Base-by-base conservation (phyloP, 2,888 invertebrate genomes). In the Meteorus colon region DNA sequence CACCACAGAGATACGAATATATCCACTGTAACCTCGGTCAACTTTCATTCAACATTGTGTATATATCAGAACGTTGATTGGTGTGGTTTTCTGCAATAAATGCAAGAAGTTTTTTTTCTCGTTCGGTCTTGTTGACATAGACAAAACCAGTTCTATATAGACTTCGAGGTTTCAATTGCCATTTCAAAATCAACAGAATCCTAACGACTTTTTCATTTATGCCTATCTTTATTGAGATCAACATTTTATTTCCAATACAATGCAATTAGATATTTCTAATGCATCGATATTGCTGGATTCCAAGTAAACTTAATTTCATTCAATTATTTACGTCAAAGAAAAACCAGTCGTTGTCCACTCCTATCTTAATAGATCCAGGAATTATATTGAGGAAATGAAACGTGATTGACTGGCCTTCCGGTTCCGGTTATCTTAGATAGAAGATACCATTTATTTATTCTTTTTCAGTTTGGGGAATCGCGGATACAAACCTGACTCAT, bases 1-100 rank as follows among this genome's bases (percentile, higher is more conserved):
- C 48, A 48, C 12, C 14, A 27, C 27, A 48, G 19, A 24, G 16
- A 27, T 67, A 4, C 12, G 31, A 12, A n/a, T 55, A 48, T 29
- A 66, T 37, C 24, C 45, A 62, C 72, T 69, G 75, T 73, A 72
- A 31, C 55, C 63, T 62, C 70, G 65, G 72, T 29, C 37, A 74
- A 74, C 78, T 82, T 80, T 82, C 80, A 80, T 83, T 84, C 78
- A 78, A 80, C 75, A 82, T 82, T 82, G 34, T 83, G 84, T 82
- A 78, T 83, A 80, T 65, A 51, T 41, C 78, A 68, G 73, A 63
- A 72, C 76, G 77, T 74, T 65, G 41, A 72, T 77, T 65, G 48
- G 71, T 73, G 76, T 66, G 74, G 51, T 77, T 74, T 72, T 78
- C 76, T 72, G 77, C 76, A 79, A 79, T 76, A 71, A 16, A 45